Evolutionary conservation across 2,113 vertebrate species (phyloP).

Genomic region (Zosterops japonicus): DNA sequence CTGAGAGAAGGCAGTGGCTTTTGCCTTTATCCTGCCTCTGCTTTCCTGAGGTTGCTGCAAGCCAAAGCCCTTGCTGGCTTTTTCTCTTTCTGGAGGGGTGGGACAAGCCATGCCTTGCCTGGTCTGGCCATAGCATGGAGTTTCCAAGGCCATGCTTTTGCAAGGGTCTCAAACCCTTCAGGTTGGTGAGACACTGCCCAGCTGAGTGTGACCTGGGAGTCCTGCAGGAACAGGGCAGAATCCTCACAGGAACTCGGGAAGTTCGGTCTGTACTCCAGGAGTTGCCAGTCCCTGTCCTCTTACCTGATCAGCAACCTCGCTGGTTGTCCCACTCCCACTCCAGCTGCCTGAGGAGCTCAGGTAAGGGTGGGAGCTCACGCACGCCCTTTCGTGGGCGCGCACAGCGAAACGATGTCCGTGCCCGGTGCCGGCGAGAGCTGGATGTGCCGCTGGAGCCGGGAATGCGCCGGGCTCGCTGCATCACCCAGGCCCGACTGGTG

Average conservation of each 20-base stretch:
- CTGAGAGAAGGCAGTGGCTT: neutral
- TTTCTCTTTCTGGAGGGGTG: neutral
- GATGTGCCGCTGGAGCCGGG: neutral
- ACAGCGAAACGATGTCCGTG: fast-evolving
- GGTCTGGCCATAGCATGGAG: too few species aligned
- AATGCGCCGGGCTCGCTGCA: fast-evolving
- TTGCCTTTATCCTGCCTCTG: neutral
- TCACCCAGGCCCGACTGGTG: fast-evolving
- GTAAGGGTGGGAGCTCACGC: fast-evolving
- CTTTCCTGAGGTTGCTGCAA: neutral
- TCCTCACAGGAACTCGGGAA: neutral
- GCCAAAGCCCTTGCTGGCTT: fast-evolving
- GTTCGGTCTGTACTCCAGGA: neutral
- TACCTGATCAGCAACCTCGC: fast-evolving
- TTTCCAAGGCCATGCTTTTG: neutral
- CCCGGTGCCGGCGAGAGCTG: fast-evolving
- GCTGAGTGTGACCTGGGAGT: neutral
- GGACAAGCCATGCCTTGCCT: neutral
- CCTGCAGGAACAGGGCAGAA: too few species aligned
- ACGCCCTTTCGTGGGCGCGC: fast-evolving
- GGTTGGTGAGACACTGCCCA: neutral
- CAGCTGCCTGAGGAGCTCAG: neutral
- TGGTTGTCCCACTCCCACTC: fast-evolving
- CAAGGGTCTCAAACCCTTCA: neutral
- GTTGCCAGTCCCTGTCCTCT: fast-evolving